Evolutionary conservation across 2,113 vertebrate species (phyloP).

Genomic region (Chloropsis hardwickii): DNA sequence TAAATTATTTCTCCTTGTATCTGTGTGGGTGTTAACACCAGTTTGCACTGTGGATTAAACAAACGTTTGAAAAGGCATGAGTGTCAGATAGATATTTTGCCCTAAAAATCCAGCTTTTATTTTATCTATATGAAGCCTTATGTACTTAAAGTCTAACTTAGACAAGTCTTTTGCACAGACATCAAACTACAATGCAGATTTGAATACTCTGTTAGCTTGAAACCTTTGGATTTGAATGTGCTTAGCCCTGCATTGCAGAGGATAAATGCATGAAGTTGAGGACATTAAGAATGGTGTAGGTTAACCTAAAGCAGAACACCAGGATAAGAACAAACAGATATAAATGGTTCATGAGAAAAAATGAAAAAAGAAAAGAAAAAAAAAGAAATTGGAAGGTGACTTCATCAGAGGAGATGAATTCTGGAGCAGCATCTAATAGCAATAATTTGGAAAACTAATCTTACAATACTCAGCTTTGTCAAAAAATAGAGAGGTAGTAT

Average conservation of each 20-base stretch:
- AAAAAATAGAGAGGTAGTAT: background rate
- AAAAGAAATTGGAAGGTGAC: background rate
- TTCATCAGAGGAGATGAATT: background rate
- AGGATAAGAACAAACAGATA: background rate
- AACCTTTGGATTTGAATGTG: background rate
- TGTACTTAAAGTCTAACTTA: background rate
- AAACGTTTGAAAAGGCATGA: background rate
- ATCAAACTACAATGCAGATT: background rate
- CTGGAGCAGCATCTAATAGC: background rate
- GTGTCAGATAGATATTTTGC: background rate
- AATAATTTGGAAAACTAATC: background rate
- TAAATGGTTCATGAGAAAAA: background rate
- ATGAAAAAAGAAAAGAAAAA: rapidly evolving
- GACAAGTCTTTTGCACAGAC: background rate
- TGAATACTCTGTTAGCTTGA: background rate
- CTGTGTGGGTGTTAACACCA: background rate
- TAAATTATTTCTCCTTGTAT: background rate
- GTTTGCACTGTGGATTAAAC: background rate
- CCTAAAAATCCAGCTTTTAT: background rate
- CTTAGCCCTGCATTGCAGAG: background rate
- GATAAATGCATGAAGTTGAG: background rate
- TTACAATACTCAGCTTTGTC: background rate
- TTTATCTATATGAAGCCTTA: background rate
- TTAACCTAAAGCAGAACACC: background rate
- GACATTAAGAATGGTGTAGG: background rate